Percentiles rank a stretch among this genome's conserved stretches.
phyloP scores from a whole-genome alignment of 23 tunicate genomes.

The Botrylloides violaceus region DNA sequence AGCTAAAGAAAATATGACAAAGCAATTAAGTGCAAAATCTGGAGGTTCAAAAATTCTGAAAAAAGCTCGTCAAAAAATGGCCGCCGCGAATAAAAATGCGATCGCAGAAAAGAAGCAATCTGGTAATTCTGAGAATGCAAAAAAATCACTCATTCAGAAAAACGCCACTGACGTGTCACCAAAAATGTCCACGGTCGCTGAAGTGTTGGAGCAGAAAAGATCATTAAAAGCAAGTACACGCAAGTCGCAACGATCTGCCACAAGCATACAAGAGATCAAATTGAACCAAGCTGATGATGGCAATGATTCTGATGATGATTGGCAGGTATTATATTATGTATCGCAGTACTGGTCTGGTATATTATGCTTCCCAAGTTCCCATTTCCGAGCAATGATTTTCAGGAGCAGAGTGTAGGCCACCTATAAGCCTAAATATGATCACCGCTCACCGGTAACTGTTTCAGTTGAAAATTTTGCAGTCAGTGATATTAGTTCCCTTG shows the following conservation, averaged over 20 bases:
- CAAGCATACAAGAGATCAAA: slow-evolving; percentile 17
- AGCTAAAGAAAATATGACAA: slow-evolving; percentile 65
- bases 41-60: slow-evolving; percentile 74
- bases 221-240: not conserved
- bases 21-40: slow-evolving; percentile 42
- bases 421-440: too few species aligned
- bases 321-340: slow-evolving; percentile 34
- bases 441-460: too few species aligned
- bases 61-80: slow-evolving; percentile 76
- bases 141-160: not conserved
- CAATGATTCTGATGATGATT: slow-evolving; percentile 68
- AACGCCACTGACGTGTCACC: not conserved
- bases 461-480: too few species aligned
- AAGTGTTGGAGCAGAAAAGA: not conserved
- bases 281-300: slow-evolving; percentile 18
- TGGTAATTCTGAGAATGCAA: not conserved
- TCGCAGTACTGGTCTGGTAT: too few species aligned
- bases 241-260: slow-evolving; percentile 11
- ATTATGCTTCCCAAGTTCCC: too few species aligned
- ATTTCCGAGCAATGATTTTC: too few species aligned
- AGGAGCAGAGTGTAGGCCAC: too few species aligned
- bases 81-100: slow-evolving; percentile 17
- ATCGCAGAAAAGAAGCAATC: slow-evolving; percentile 7
- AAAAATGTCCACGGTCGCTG: not conserved
- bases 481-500: too few species aligned